Evolutionary conservation across 30 jellyfish, hydroid and myxozoan genomes (phyloP).

Genomic region (Clytia hemisphaerica): DNA sequence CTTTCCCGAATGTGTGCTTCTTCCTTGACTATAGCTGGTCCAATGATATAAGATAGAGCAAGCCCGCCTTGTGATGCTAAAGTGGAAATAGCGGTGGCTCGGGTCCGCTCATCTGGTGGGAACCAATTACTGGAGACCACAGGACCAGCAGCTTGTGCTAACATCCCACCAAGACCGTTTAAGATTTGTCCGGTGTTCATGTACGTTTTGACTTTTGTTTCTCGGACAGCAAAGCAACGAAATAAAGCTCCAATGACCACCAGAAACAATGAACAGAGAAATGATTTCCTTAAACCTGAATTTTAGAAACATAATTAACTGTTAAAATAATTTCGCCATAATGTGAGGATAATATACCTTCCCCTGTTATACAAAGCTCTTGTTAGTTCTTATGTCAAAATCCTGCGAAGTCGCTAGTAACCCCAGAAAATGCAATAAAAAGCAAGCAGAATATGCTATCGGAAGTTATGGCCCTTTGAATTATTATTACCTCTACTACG

Average conservation of each 20-base stretch:
- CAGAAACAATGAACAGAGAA: conserved; percentile 12
- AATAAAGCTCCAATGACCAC: conserved; percentile 14
- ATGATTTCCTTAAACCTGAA: conserved; percentile 22
- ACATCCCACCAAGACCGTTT: conserved; percentile 48
- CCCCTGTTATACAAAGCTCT: too few species aligned
- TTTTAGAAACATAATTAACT: background rate
- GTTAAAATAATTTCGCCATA: background rate
- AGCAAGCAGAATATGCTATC: too few species aligned
- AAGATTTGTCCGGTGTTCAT: conserved; percentile 40
- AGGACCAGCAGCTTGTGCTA: conserved; percentile 56
- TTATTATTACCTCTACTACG: too few species aligned
- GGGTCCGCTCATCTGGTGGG: conserved; percentile 48
- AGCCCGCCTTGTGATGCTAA: conserved; percentile 24
- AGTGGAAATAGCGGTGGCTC: conserved; percentile 49
- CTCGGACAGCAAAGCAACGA: conserved; percentile 2
- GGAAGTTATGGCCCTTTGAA: too few species aligned
- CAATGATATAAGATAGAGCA: conserved; percentile 35
- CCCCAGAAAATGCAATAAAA: too few species aligned
- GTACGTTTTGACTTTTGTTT: conserved; percentile 9
- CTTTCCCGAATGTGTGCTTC: background rate
- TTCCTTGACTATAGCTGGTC: conserved; percentile 32
- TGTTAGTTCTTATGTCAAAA: too few species aligned
- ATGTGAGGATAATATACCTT: too few species aligned
- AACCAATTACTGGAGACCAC: conserved; percentile 36
- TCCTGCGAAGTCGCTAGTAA: too few species aligned